Evolutionary conservation across 2,888 invertebrate genomes (phyloP), one percentile per base, ranked within the genome.

Genomic region (Hypomecis atomaria): DNA sequence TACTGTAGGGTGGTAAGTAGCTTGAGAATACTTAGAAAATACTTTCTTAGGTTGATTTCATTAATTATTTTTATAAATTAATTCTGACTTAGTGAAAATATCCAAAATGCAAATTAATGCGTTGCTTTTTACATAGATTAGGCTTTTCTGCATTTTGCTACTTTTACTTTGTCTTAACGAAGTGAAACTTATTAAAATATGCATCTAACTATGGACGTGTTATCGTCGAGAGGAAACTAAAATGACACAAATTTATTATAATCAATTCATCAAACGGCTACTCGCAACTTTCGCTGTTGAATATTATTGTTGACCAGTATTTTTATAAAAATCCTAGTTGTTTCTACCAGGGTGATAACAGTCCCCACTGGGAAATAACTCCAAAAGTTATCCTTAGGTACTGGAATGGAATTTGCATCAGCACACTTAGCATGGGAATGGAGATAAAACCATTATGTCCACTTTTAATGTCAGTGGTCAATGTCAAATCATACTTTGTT

Each of bases 151-250:
- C 47, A 47, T 60, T 61, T 53, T 38, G 56, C 57, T 60, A 65
- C 66, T 70, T 70, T 70, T 67, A 65, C 62, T 62, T 52, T 53
- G 52, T 33, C 13, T 23, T 62, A 62, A 63, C 59, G 57, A 69
- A 66, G 67, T 62, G 71, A 71, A 69, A 69, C 53, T 67, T 66
- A 62, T 67, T 67, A 62, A 63, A 69, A 65, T 67, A 71, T 65
- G 62, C 66, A 67, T 61, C 53, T 34, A 65, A 65, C 33, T 57
- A 54, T 56, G 60, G 48, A 48, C 56, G 62, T 57, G 62, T 57
- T 53, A 49, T 59, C 56, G 59, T 50, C 61, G 45, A 57, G 62
- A 66, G 65, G 62, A 59, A 67, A 67, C 43, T 57, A 62, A 55
- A 56, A 56, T 52, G 62, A 55, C 50, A 55, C 37, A 67, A 68